These are phyloP conservation scores for Caenorhabditis zanzibari DNA, from an alignment of 2,888 invertebrate species.

Conservation along the genomic window DNA sequence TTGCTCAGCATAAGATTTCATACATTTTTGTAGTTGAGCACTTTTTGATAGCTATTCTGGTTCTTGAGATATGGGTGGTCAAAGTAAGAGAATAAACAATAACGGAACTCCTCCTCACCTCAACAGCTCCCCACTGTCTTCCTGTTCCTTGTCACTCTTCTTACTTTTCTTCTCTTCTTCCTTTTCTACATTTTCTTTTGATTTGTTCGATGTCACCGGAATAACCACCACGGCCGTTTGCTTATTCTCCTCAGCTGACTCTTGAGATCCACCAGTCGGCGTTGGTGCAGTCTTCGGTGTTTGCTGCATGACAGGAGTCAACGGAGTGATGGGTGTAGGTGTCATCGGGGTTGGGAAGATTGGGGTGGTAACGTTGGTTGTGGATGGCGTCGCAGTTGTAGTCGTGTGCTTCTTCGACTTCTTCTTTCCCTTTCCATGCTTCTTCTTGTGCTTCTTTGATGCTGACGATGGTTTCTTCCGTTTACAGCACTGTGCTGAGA, in stretches of 20 bases:
- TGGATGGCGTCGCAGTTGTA: neutral
- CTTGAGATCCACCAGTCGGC: neutral
- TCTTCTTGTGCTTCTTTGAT: constrained; percentile 4
- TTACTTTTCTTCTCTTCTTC: constrained; percentile 15
- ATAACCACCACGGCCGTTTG: neutral
- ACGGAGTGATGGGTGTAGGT: neutral
- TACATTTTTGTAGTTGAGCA: too few relatives aligned
- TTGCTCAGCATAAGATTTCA: too few relatives aligned
- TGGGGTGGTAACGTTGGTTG: neutral
- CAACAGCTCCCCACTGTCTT: neutral
- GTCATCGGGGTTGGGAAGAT: neutral
- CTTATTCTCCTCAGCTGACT: neutral
- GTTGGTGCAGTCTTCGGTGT: constrained; percentile 7
- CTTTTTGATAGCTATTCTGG: too few relatives aligned
- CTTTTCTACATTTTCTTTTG: constrained; percentile 16
- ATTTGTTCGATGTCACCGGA: constrained; percentile 17
- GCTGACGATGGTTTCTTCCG: neutral
- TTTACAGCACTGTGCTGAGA: constrained; percentile 13
- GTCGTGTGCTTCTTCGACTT: neutral
- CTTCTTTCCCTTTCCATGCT: constrained; percentile 18
- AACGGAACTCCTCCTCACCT: neutral
- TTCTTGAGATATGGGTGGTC: too few relatives aligned
- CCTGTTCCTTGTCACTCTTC: constrained; percentile 20
- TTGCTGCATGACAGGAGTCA: constrained; percentile 2
- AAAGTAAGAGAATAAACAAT: too few relatives aligned